Evolutionary conservation across 2,888 invertebrate genomes (phyloP).

Genomic region (Stictocephala bisonia): DNA sequence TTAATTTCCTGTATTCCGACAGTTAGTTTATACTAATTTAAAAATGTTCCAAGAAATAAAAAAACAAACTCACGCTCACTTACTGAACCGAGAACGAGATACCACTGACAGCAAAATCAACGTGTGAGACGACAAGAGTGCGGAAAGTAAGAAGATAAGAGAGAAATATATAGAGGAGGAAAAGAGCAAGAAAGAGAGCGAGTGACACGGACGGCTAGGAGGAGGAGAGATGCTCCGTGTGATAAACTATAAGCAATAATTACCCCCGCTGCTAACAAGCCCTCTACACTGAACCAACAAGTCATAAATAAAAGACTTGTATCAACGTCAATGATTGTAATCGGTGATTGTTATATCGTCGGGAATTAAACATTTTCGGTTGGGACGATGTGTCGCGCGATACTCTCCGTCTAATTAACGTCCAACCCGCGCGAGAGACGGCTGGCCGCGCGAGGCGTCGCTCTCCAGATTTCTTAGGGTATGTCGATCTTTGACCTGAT

Average conservation of each 20-base stretch:
- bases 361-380: slow-evolving; percentile 45
- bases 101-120: neutral
- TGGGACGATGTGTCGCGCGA: slow-evolving; percentile 26
- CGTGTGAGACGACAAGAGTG: neutral
- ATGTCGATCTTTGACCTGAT: too few species aligned
- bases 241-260: slow-evolving; percentile 40
- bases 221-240: slow-evolving; percentile 25
- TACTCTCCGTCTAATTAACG: neutral
- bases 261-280: slow-evolving; percentile 44
- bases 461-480: too few species aligned
- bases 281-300: slow-evolving; percentile 42
- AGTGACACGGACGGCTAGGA: slow-evolving; percentile 33
- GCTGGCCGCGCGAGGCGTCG: neutral
- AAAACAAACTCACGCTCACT: too few species aligned
- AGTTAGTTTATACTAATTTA: too few species aligned
- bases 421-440: too few species aligned
- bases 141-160: slow-evolving; percentile 25
- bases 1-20: too few species aligned
- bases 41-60: too few species aligned
- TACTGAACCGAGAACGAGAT: too few species aligned
- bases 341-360: slow-evolving; percentile 42
- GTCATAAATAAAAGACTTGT: slow-evolving; percentile 44
- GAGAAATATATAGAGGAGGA: slow-evolving; percentile 17
- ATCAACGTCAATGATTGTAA: slow-evolving; percentile 42
- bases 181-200: slow-evolving; percentile 31